Evolutionary conservation across 2,797 vertebrate species (phyloP), one percentile per base, ranked within the genome.

Genomic region (Nyctalus aviator): DNA sequence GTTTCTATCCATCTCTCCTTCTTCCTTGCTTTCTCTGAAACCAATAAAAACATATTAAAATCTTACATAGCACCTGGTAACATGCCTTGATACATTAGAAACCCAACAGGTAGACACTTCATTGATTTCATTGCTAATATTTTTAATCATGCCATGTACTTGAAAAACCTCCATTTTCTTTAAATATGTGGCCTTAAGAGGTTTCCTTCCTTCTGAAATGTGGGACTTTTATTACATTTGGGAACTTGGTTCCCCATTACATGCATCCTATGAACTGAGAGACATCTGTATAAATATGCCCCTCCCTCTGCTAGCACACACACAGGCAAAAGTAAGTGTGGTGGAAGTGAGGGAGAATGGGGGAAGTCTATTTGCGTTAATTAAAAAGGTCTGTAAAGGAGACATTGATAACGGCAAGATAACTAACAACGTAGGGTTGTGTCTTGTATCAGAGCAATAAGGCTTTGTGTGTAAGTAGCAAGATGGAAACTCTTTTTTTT

Each of bases 141-240:
- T 91, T 95, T 72, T 59, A 91, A 91, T 90, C 77, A 71, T 53
- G 17, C 85, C 55, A n/a, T 93, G 68, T 83, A 23, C 10, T 83
- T 93, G 66, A 85, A 88, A 88, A 84, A 69, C 64, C 27, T 91
- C 81, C 12, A 30, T 90, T 87, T 93, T 88, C 25, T 94, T 90
- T 48, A 85, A 66, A 46, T 59, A 78, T 41, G 2, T 86, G n/a
- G 35, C 83, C 14, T 90, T 83, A 53, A 66, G 75, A 92, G 35
- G n/a, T 82, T 94, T 87, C 4, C 15, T 92, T 8, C 6, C 30
- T 91, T 79, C 37, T 85, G 41, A 94, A 89, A 78, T 64, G 77
- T 77, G 50, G 81, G 7, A 55, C 53, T 84, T 78, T 81, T 17
- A 53, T 91, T 35, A 87, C 35, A 53, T 91, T 68, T 84, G 78